Evolutionary conservation across 2,888 invertebrate genomes (phyloP).

Genomic region (Drosophila ezoana): DNA sequence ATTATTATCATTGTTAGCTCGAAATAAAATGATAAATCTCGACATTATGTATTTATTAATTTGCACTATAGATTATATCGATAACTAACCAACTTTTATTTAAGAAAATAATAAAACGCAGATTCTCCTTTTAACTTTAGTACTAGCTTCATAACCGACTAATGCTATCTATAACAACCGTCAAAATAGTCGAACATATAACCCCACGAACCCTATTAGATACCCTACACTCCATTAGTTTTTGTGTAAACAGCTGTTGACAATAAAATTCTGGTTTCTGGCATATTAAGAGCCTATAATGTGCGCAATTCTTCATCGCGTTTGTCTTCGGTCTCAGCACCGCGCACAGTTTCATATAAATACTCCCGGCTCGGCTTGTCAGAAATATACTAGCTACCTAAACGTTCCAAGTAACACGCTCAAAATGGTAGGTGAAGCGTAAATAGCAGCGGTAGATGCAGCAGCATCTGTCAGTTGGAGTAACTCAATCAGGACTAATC

Average conservation of each 20-base stretch:
- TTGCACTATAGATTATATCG: background rate
- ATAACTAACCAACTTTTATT: background rate
- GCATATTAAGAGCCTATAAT: conserved; percentile 76
- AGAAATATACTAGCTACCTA: conserved; percentile 56
- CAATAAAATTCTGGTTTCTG: conserved; percentile 76
- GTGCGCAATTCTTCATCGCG: conserved; percentile 60
- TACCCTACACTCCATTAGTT: conserved; percentile 50
- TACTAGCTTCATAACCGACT: too few species aligned
- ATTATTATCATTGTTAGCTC: too few species aligned
- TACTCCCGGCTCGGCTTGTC: conserved; percentile 33
- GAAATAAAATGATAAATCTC: too few species aligned
- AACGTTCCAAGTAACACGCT: conserved; percentile 61
- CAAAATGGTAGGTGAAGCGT: conserved; percentile 62
- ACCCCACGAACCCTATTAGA: conserved; percentile 1
- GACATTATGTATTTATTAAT: too few species aligned
- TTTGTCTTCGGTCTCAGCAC: conserved; percentile 5
- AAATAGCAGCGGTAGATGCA: background rate
- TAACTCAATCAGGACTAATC: conserved; percentile 15
- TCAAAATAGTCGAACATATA: background rate
- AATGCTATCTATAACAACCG: background rate
- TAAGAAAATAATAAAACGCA: background rate
- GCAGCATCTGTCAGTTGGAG: conserved; percentile 2
- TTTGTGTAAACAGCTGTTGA: conserved; percentile 52
- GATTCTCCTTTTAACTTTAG: too few species aligned
- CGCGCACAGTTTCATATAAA: conserved; percentile 59